phyloP scores from a whole-genome alignment of 2,888 invertebrate genomes.

The Mythimna ferrago region DNA sequence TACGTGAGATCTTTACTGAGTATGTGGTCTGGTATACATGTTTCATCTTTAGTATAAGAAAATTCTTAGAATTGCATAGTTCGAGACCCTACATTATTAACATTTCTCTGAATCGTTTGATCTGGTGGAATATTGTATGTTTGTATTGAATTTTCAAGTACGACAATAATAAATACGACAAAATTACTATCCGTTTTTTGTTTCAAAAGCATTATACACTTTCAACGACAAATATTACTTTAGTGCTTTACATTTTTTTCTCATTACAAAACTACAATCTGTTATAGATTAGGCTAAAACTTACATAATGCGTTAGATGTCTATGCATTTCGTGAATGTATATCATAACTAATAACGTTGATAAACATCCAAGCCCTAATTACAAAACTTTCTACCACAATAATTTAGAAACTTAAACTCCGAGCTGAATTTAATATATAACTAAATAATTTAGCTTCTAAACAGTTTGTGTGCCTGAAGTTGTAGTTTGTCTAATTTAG shows the following conservation, averaged over 20 bases:
- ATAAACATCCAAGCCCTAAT: slow-evolving; percentile 19
- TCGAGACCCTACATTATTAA: neutral
- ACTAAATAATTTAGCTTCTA: slow-evolving; percentile 58
- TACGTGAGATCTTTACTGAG: slow-evolving; percentile 46
- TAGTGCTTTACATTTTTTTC: neutral
- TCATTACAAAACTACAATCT: neutral
- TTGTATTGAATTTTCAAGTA: neutral
- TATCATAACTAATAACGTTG: neutral
- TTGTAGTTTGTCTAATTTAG: slow-evolving; percentile 63
- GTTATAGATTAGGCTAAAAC: neutral
- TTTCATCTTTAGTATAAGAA: slow-evolving; percentile 21
- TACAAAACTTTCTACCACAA: slow-evolving; percentile 42
- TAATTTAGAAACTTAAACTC: slow-evolving; percentile 34
- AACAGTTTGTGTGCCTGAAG: slow-evolving; percentile 45
- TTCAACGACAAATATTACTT: neutral
- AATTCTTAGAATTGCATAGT: neutral
- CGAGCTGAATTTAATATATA: slow-evolving; percentile 41
- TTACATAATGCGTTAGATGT: neutral
- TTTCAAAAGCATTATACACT: neutral
- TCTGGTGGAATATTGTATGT: too few relatives aligned
- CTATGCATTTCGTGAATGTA: slow-evolving; percentile 15
- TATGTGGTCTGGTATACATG: slow-evolving; percentile 1
- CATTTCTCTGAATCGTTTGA: neutral
- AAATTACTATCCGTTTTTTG: neutral
- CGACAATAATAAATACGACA: too few relatives aligned